Evolutionary conservation across 2,113 vertebrate genomes (phyloP).

Genomic region (Gobius niger): DNA sequence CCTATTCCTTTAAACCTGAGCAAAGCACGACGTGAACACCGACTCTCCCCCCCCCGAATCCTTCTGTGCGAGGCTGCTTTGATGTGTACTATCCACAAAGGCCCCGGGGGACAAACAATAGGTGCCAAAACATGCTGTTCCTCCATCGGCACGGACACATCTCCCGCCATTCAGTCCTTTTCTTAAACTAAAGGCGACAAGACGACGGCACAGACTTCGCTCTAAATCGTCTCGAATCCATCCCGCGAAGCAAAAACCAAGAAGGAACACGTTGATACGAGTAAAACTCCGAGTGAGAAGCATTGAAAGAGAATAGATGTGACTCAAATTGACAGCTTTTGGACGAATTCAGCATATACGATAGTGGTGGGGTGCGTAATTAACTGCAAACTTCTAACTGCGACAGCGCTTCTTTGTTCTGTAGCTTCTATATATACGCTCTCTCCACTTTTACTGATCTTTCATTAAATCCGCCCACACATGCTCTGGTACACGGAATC

Average conservation of each 20-base stretch:
- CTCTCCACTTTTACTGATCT: constrained; percentile 34
- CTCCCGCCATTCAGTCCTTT: constrained; percentile 21
- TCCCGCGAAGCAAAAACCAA: background rate
- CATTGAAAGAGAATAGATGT: constrained; percentile 43
- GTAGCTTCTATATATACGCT: constrained; percentile 15
- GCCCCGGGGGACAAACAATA: background rate
- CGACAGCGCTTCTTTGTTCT: constrained; percentile 44
- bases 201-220: constrained; percentile 37
- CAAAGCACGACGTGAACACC: background rate
- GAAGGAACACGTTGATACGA: background rate
- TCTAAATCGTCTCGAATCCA: constrained; percentile 28
- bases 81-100: constrained; percentile 3
- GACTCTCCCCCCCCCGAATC: background rate
- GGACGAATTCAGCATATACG: constrained; percentile 44
- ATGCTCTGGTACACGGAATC: constrained; percentile 17
- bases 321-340: constrained; percentile 46
- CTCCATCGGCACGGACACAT: constrained; percentile 34
- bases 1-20: background rate
- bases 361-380: constrained; percentile 42
- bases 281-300: constrained; percentile 9
- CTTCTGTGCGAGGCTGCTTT: background rate
- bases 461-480: constrained; percentile 51
- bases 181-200: constrained; percentile 40
- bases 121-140: constrained; percentile 4
- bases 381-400: constrained; percentile 37